Evolutionary conservation across 2,888 invertebrate genomes (phyloP), one percentile per base, ranked within the genome.

Genomic region (Phalera bucephala): DNA sequence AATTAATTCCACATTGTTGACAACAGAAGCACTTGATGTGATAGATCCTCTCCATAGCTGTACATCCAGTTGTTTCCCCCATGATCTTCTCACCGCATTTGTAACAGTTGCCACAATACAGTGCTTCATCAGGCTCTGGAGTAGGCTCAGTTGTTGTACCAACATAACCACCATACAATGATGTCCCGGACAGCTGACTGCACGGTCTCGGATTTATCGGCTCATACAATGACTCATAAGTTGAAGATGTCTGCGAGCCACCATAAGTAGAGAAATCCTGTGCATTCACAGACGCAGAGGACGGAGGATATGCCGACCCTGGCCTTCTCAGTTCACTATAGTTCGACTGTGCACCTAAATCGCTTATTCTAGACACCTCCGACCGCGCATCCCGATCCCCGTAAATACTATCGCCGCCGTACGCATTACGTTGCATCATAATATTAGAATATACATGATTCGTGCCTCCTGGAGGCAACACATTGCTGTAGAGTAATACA

Each of bases 21-120:
- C 99, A 99, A 31, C 96, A 96, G 81, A 99, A 99, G 71, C 99
- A 99, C 45, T 93, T 93, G 40, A 98, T 96, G 70, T 99, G 99
- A 80, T 97, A 99, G 37, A 99, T 94, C 79, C 97, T 95, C 65
- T 98, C 97, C 96, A 99, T 98, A 0, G 99, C 99, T 0, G 98
- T 98, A 69, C 99, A 99, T 0, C 99, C 99, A 19, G 95, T 97
- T 13, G 95, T 97, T 82, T 98, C 98, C 0, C 97, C 98, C 68
- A 97, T 93, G 33, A 99, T 97, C 75, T 96, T 95, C 62, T 96
- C 95, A 0, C 95, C 95, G 83, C 99, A 99, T 63, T 96, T 95
- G 30, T 95, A 95, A 75, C 99, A 99, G 63, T 96, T 94, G 0
- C 98, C 98, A 80, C 94, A 95, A 58, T 93, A 94, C 54, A 95